These are phyloP conservation scores for Okamejei kenojei DNA, from an alignment of 2,797 vertebrate species.

Conservation along the genomic window DNA sequence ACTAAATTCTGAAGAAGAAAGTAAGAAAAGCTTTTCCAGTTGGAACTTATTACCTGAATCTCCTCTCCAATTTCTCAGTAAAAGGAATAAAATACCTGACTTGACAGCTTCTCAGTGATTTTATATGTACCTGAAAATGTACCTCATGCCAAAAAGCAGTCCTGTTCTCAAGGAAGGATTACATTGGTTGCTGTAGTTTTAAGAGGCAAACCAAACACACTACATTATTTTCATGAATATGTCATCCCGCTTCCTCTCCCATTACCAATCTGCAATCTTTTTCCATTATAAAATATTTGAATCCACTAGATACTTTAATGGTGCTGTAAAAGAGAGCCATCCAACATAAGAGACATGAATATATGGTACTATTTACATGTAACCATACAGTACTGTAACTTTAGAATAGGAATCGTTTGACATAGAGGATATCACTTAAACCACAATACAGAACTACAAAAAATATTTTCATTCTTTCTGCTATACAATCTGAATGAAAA, in stretches of 20 bases:
- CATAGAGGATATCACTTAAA: not conserved
- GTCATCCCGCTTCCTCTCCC: not conserved
- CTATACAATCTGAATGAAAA: not conserved
- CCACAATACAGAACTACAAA: not conserved
- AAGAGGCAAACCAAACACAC: not conserved
- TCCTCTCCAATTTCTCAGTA: not conserved
- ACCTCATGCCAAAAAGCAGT: not conserved
- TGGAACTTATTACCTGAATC: not conserved
- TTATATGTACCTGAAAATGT: not conserved
- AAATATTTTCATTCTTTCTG: not conserved
- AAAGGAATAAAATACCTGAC: not conserved
- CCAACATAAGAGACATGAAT: slow-evolving; percentile 13
- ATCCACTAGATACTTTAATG: not conserved
- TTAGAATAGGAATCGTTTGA: not conserved
- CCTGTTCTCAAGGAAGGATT: not conserved
- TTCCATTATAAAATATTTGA: not conserved
- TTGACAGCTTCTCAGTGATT: not conserved
- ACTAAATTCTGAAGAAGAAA: not conserved
- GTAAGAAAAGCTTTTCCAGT: not conserved
- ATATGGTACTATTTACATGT: not conserved
- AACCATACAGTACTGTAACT: not conserved
- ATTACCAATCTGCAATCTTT: not conserved
- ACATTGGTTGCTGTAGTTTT: not conserved
- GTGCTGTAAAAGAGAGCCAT: not conserved
- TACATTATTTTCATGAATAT: slow-evolving; percentile 13